Evolutionary conservation across 2,797 vertebrate species (phyloP).

Genomic region (Melanotaenia trifasciata): DNA sequence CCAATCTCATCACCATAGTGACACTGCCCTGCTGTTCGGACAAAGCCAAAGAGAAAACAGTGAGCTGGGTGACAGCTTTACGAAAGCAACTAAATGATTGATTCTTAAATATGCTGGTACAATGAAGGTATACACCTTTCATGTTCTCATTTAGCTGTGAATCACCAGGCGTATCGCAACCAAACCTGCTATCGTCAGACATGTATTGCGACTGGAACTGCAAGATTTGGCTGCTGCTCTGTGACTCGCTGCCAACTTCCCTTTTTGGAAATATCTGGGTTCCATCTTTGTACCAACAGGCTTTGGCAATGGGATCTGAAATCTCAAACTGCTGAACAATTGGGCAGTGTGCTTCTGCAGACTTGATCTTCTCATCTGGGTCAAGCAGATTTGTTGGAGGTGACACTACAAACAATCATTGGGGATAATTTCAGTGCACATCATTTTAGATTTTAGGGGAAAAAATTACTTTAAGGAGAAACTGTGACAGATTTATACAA

Average conservation of each 20-base stretch:
- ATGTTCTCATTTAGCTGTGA: constrained; percentile 83
- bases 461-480: constrained; percentile 42
- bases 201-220: constrained; percentile 71
- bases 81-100: constrained; percentile 66
- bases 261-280: constrained; percentile 78
- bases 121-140: constrained; percentile 87
- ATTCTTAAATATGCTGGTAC: constrained; percentile 71
- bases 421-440: constrained; percentile 56
- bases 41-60: constrained; percentile 89
- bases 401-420: constrained; percentile 80
- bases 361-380: constrained; percentile 73
- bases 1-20: constrained; percentile 88
- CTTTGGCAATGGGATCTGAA: constrained; percentile 83
- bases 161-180: constrained; percentile 73
- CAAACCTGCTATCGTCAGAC: constrained; percentile 81
- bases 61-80: constrained; percentile 76
- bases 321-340: constrained; percentile 88
- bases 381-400: constrained; percentile 67
- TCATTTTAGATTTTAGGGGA: constrained; percentile 31
- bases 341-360: constrained; percentile 73
- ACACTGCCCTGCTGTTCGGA: constrained; percentile 83
- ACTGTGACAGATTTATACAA: constrained; percentile 40
- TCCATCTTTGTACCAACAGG: constrained; percentile 89
- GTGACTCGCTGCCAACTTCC: constrained; percentile 79
- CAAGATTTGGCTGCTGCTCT: constrained; percentile 77